A percentile compares a stretch with the other conserved stretches of the same genome.
These are phyloP conservation scores for Drosophila cognata DNA, from an alignment of 2,888 invertebrate genomes.

Conservation along the genomic window DNA sequence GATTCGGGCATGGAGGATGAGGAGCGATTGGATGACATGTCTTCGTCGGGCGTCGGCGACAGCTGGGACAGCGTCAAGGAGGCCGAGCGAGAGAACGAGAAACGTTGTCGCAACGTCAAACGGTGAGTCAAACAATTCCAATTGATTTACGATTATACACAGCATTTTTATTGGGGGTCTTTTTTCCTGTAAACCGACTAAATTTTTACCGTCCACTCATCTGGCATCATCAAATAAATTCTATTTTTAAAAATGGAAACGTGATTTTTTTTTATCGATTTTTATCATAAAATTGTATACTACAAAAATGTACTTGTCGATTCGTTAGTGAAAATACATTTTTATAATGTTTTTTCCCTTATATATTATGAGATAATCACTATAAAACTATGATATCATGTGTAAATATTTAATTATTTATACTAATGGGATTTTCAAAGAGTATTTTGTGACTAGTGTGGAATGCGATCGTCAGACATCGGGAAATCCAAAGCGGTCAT, in stretches of 20 bases:
- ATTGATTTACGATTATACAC: not conserved
- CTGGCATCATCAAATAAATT: not conserved
- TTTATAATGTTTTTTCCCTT: not conserved
- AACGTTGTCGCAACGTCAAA: conserved; percentile 79
- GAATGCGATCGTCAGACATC: not conserved
- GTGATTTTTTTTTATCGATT: not conserved
- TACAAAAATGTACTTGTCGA: not conserved
- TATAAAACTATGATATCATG: no score
- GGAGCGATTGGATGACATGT: conserved; percentile 85
- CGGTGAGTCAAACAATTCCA: conserved; percentile 70
- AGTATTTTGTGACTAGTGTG: not conserved
- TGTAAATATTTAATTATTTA: not conserved
- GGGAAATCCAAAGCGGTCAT: not conserved
- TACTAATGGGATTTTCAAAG: not conserved
- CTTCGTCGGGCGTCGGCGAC: conserved; percentile 85
- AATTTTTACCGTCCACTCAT: not conserved
- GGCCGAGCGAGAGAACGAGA: conserved; percentile 77
- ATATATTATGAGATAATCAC: not conserved
- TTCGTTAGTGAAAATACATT: not conserved
- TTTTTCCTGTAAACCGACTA: not conserved
- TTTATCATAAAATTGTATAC: not conserved
- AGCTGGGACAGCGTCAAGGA: conserved; percentile 85
- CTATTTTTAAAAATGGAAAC: not conserved
- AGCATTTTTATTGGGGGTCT: not conserved
- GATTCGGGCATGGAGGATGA: conserved; percentile 85